phyloP scores from a whole-genome alignment of 2,888 invertebrate species.

The Drosophila quinaria region DNA sequence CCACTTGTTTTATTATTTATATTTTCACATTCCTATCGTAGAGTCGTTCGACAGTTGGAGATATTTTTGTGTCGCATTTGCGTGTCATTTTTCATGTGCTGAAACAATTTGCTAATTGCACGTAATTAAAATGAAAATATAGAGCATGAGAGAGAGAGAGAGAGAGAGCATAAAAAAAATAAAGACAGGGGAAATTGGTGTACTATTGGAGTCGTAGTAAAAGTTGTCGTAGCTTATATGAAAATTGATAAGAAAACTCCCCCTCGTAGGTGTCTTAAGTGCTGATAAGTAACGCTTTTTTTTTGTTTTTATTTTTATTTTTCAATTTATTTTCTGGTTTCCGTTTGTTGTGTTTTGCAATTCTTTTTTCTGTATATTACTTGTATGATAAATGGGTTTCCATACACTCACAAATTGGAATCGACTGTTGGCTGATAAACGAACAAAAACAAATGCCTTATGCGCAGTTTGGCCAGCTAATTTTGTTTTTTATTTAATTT shows the following conservation, averaged over 20 bases:
- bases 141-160: neutral
- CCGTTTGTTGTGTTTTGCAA: constrained; percentile 59
- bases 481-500: constrained; percentile 18
- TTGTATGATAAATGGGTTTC: constrained; percentile 67
- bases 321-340: constrained; percentile 40
- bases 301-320: constrained; percentile 24
- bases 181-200: neutral
- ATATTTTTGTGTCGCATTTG: constrained; percentile 37
- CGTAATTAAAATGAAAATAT: constrained; percentile 32
- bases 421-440: constrained; percentile 55
- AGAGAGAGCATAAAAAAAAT: neutral
- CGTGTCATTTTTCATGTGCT: constrained; percentile 43
- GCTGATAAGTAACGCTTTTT: constrained; percentile 43
- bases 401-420: constrained; percentile 48
- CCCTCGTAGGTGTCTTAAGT: constrained; percentile 31
- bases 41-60: constrained; percentile 26
- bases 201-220: constrained; percentile 19
- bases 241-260: constrained; percentile 42
- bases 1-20: constrained; percentile 10
- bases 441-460: constrained; percentile 29
- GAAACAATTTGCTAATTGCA: constrained; percentile 62
- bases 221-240: constrained; percentile 29
- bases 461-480: constrained; percentile 19
- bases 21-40: constrained; percentile 27
- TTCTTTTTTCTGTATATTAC: constrained; percentile 34